Evolutionary conservation across 2,113 vertebrate species (phyloP).

Genomic region (Indicator maculatus): DNA sequence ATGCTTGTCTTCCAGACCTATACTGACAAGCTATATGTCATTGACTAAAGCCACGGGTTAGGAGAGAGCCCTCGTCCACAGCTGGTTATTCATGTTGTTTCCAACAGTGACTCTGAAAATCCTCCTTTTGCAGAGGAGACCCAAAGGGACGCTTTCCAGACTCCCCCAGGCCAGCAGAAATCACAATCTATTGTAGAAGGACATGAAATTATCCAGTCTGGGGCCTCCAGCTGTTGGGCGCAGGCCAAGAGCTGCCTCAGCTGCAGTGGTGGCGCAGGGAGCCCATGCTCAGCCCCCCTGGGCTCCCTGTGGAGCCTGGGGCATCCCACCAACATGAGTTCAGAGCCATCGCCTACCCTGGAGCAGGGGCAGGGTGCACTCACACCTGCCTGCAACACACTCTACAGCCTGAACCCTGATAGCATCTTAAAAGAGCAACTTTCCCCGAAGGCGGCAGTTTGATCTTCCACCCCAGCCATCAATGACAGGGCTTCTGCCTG

Average conservation of each 20-base stretch:
- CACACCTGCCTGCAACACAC: neutral
- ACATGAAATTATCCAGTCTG: neutral
- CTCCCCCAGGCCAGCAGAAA: neutral
- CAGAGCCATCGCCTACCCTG: neutral
- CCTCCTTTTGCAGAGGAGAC: neutral
- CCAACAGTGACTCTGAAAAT: rapidly evolving
- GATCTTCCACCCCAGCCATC: neutral
- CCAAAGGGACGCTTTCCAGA: neutral
- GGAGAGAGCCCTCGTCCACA: neutral
- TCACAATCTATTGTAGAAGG: neutral
- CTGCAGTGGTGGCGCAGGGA: neutral
- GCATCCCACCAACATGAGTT: neutral
- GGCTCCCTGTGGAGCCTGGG: rapidly evolving
- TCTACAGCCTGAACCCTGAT: neutral
- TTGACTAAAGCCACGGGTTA: neutral
- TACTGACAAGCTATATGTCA: neutral
- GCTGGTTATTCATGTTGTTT: rapidly evolving
- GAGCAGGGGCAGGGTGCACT: neutral
- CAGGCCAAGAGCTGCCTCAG: neutral
- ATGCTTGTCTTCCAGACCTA: neutral
- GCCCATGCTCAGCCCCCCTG: neutral
- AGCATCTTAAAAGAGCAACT: neutral
- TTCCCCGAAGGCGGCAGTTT: rapidly evolving
- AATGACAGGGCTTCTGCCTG: neutral
- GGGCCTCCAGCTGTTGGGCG: rapidly evolving